Evolutionary conservation across 2,797 vertebrate species (phyloP), one percentile per base, ranked within the genome.

Genomic region (Chelmon rostratus): DNA sequence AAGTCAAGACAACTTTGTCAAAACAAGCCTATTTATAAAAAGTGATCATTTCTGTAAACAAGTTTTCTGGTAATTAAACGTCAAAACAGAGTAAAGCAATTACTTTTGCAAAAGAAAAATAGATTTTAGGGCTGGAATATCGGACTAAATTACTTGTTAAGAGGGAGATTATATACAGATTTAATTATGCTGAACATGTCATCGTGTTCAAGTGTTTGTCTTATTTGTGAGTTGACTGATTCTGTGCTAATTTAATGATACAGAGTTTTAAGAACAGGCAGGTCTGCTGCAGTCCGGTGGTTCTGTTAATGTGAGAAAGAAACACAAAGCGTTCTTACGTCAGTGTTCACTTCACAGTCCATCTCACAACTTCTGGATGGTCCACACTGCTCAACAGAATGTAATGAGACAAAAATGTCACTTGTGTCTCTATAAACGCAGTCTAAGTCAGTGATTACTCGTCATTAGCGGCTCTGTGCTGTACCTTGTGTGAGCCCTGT

Each of bases 331-430:
- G 4, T 76, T 88, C 96, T 87, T 86, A 99, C 98, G 85, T 99
- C 97, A 59, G 97, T 98, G 95, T 99, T 98, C 69, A 97, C 97
- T 90, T 99, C 98, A 73, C 98, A 99, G 93, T 99, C 98, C 98
- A 99, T 99, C 91, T 99, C 98, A 54, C 98, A 99, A 90, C 97
- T 98, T 89, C 96, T 96, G 50, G 96, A 97, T 37, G 97, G 97
- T 81, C 97, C 97, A 3, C 98, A 99, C 97, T 99, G 95, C 84
- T 89, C 28, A 77, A 65, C 25, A 79, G 68, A 73, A 72, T 21
- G 5, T 3, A 53, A 65, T 28, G 4, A 76, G n/a, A 79, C 11
- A 53, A n/a, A 2, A 35, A 11, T 28, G 6, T 57, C 25, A 78
- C 3, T 42, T 46, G 59, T 35, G 19, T 64, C n/a, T 8, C 40